Evolutionary conservation across 2,888 invertebrate species (phyloP).

Genomic region (Pseudolycoriella hygida): DNA sequence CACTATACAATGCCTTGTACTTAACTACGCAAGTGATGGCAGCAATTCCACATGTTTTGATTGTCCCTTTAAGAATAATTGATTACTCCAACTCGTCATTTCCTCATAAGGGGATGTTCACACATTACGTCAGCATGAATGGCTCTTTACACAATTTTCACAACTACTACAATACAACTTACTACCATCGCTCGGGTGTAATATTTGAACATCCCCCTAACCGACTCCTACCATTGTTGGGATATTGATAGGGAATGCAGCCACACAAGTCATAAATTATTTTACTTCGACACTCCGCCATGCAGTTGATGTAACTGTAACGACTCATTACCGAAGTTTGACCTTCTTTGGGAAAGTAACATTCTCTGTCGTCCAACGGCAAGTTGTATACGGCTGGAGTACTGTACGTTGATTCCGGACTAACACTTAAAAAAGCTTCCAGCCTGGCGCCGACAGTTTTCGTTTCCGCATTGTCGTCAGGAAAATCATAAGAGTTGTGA

Average conservation of each 20-base stretch:
- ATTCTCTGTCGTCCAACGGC: conserved; percentile 32
- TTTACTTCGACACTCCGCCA: conserved; percentile 36
- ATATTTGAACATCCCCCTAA: not conserved
- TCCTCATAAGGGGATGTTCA: no score
- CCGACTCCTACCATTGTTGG: conserved; percentile 27
- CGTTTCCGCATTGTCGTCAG: conserved; percentile 41
- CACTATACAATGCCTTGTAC: conserved; percentile 12
- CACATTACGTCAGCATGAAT: no score
- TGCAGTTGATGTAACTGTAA: conserved; percentile 49
- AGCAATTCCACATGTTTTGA: conserved; percentile 17
- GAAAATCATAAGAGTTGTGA: conserved; percentile 44
- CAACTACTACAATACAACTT: no score
- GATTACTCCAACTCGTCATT: no score
- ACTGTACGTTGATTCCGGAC: conserved; percentile 44
- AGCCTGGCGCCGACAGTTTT: conserved; percentile 37
- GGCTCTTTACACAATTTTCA: no score
- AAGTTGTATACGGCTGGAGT: conserved; percentile 35
- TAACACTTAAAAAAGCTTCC: conserved; percentile 41
- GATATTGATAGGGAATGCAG: conserved; percentile 41
- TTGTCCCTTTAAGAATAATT: conserved; percentile 13
- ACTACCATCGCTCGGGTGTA: no score
- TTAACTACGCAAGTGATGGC: conserved; percentile 19
- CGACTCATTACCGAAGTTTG: conserved; percentile 21
- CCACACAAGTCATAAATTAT: conserved; percentile 33
- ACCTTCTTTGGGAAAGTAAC: conserved; percentile 39